Percentiles rank a stretch among this genome's conserved stretches.
Conservation (phyloP, 1,140 invertebrate species). For the Phenacoccus solenopsis region DNA sequence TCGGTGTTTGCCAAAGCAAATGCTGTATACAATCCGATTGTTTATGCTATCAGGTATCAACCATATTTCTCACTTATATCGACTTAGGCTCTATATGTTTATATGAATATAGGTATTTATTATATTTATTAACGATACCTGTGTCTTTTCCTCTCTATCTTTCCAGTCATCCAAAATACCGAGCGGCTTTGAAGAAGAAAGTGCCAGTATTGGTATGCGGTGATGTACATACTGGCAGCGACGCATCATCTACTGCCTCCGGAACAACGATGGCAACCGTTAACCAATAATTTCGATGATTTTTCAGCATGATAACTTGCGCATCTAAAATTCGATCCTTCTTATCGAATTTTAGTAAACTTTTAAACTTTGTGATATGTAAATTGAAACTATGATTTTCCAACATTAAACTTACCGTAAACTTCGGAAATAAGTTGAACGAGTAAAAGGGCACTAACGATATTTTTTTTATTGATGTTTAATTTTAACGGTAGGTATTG, state of each 20-base stretch:
- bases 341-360: too few species aligned
- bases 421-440: too few species aligned
- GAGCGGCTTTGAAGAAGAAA: constrained; percentile 52
- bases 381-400: background rate
- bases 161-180: constrained; percentile 61
- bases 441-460: background rate
- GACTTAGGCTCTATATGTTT: background rate
- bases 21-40: constrained; percentile 68
- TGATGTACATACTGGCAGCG: background rate
- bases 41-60: constrained; percentile 62
- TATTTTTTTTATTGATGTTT: background rate
- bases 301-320: background rate
- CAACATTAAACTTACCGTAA: too few species aligned
- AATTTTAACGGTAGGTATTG: constrained; percentile 2
- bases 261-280: background rate
- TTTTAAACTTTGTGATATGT: background rate
- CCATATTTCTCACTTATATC: background rate
- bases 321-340: background rate
- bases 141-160: too few species aligned
- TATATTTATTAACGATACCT: too few species aligned
- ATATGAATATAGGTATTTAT: background rate
- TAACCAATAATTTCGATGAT: background rate
- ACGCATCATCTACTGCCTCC: background rate
- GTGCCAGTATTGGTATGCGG: constrained; percentile 40
- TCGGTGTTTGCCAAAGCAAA: constrained; percentile 65